Percentiles rank a stretch among this genome's conserved stretches.
Conservation (phyloP, 2,888 invertebrate species). For the Gymnosoma rotundatum region DNA sequence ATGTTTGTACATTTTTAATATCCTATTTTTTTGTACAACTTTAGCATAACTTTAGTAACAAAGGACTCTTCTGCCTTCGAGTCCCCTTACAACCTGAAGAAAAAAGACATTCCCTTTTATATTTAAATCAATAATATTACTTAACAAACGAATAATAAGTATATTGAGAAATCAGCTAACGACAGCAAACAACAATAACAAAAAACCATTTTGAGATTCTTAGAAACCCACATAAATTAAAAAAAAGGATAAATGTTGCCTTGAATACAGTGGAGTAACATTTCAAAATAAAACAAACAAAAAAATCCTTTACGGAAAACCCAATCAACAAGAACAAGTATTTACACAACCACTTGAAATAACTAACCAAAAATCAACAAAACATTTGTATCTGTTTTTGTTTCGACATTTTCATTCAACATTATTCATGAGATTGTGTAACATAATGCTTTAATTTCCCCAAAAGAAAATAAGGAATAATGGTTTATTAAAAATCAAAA, state of each 20-base stretch:
- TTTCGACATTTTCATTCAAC: constrained; percentile 12
- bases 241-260: constrained; percentile 48
- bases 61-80: background rate
- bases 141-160: background rate
- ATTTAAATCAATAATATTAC: background rate
- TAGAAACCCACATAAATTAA: constrained; percentile 35
- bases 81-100: background rate
- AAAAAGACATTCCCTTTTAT: background rate
- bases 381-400: constrained; percentile 14
- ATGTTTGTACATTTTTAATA: too few species aligned
- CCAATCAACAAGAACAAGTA: constrained; percentile 57
- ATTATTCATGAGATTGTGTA: constrained; percentile 54
- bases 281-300: constrained; percentile 19
- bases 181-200: constrained; percentile 1
- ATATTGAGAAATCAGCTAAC: constrained; percentile 18
- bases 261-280: constrained; percentile 15
- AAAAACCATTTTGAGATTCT: background rate
- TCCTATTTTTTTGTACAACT: background rate
- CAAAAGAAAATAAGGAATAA: background rate
- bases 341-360: constrained; percentile 40
- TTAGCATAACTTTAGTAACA: background rate
- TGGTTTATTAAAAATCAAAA: background rate
- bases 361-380: constrained; percentile 29
- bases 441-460: constrained; percentile 35
- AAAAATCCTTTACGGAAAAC: constrained; percentile 63